phyloP scores from a whole-genome alignment of 2,113 vertebrate genomes.

The Crotophaga sulcirostris region DNA sequence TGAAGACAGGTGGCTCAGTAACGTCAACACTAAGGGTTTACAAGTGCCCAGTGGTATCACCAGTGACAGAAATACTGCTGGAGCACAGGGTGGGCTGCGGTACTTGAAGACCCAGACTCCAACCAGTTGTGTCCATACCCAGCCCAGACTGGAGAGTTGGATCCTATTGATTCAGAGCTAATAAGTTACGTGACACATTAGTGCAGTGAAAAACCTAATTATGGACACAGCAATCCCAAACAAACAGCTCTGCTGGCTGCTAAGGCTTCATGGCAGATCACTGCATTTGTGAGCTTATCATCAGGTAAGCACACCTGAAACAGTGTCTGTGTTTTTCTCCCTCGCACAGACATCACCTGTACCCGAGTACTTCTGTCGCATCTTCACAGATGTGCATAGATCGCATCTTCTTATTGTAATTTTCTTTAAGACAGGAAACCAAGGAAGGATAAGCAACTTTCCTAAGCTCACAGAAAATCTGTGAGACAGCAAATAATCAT shows the following conservation, averaged over 20 bases:
- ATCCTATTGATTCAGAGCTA: background rate
- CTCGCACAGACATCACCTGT: background rate
- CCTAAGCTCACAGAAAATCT: background rate
- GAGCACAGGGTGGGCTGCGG: background rate
- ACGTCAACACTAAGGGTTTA: accelerated
- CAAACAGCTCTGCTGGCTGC: background rate
- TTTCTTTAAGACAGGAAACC: background rate
- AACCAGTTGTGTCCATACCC: background rate
- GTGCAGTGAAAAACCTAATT: background rate
- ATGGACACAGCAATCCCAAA: background rate
- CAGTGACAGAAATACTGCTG: background rate
- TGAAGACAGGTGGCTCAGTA: background rate
- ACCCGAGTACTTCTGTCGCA: background rate
- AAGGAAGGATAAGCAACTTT: background rate
- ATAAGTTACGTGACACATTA: background rate
- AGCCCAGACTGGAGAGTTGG: background rate
- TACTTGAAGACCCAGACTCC: background rate
- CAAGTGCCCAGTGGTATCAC: too few species aligned
- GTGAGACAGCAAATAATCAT: background rate
- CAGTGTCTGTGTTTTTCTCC: background rate
- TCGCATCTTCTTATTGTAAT: background rate
- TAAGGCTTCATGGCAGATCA: background rate
- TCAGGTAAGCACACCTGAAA: background rate
- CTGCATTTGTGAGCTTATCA: accelerated
- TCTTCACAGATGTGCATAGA: background rate